Percentiles rank a stretch among this genome's conserved stretches.
phyloP scores from a whole-genome alignment of 2,888 invertebrate species.

The Nephrocerus scutellatus region DNA sequence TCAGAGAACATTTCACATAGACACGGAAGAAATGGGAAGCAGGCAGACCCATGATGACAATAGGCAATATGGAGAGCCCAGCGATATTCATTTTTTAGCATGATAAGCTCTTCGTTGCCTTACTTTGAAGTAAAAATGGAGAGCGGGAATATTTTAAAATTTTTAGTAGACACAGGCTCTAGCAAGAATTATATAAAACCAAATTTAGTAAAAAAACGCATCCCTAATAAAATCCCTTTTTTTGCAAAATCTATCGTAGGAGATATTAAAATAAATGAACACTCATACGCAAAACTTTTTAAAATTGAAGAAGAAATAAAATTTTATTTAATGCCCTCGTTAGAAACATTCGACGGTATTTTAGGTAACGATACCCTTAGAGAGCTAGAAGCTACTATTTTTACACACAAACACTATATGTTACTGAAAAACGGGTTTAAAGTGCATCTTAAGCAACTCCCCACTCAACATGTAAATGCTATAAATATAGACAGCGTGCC shows the following conservation, averaged over 20 bases:
- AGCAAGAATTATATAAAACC: constrained; percentile 8
- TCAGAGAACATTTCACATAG: constrained; percentile 13
- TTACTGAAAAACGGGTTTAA: background rate
- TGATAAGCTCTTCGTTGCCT: constrained; percentile 11
- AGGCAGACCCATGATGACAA: background rate
- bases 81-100: constrained; percentile 11
- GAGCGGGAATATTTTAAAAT: constrained; percentile 7
- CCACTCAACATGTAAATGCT: constrained; percentile 2
- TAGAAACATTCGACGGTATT: constrained; percentile 7
- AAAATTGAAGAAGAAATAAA: constrained; percentile 8
- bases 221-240: constrained; percentile 8
- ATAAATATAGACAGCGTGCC: constrained; percentile 1
- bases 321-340: constrained; percentile 4
- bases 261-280: constrained; percentile 8
- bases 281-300: constrained; percentile 11
- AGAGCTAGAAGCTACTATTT: background rate
- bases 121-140: constrained; percentile 12
- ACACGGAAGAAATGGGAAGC: background rate
- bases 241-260: constrained; percentile 10
- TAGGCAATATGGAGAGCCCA: constrained; percentile 6
- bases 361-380: constrained; percentile 6
- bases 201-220: constrained; percentile 9
- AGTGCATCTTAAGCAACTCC: constrained; percentile 1
- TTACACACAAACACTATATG: background rate
- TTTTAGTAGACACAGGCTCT: constrained; percentile 8